Base-by-base conservation (phyloP, 2,113 vertebrate genomes). In the Ctenomys sociabilis region DNA sequence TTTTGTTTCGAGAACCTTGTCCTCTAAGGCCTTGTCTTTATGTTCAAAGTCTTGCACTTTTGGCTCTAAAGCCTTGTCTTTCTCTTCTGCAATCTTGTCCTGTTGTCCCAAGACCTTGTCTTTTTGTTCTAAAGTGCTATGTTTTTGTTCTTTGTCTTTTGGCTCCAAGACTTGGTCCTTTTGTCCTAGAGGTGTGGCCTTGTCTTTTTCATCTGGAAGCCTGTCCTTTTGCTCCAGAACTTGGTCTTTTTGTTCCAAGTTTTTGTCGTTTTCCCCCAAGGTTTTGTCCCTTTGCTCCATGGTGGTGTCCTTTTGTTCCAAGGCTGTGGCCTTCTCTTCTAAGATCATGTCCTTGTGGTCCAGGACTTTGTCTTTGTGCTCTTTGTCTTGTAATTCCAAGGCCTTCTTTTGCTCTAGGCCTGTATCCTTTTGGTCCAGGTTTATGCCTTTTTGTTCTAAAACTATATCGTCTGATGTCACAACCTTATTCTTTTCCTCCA, bases 1-100 rank as follows among this genome's bases (percentile, higher is more conserved):
- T 40, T 86, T 97, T 92, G 97, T 92, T 96, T 95, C 96, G n/a
- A 80, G 40, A 85, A 70, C 52, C 52, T 92, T 95, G 93, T 77
- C 81, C 61, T 90, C 77, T 21, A 26, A 52, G 75, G 64, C 26
- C 66, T 45, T 28, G 6, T 84, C 90, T 93, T 90, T 63, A n/a
- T 78, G 61, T 63, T 95, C 81, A 35, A 40, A 28, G 28, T 63
- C 75, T 64, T 73, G 78, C 26, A 45, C 59, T 83, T 52, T 89
- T 75, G 80, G 77, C 88, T 91, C 92, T 57, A 90, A 49, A 32
- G 21, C 24, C 61, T 93, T 85, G 52, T 66, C 86, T 82, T 83
- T 85, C 80, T 84, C 45, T 52, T 81, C 88, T 40, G 24, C 1
- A 13, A 13, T 49, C 73, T 85, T 68, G 5, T n/a, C 77, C 54